phyloP scores from a whole-genome alignment of 2,113 vertebrate species.

The Oncorhynchus masou region DNA sequence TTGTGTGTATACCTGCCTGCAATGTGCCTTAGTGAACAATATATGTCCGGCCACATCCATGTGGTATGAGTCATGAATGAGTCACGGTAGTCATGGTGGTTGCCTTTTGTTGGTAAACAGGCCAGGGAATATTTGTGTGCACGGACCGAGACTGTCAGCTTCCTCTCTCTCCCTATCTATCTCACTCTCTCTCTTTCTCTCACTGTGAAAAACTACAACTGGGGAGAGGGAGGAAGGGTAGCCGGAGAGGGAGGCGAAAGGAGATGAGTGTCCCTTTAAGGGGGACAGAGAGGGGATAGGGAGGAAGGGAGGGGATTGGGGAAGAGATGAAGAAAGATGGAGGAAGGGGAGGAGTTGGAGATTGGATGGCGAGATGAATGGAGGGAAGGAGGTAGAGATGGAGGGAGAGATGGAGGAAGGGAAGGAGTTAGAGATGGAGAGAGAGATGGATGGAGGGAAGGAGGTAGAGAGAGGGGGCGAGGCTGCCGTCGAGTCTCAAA shows the following conservation, averaged over 20 bases:
- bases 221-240: background rate
- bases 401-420: background rate
- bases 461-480: slow-evolving; percentile 15
- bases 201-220: slow-evolving; percentile 26
- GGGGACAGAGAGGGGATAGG: background rate
- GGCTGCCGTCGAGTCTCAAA: slow-evolving; percentile 44
- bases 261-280: background rate
- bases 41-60: background rate
- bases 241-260: background rate
- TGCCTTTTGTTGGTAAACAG: background rate
- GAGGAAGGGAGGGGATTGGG: background rate
- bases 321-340: background rate
- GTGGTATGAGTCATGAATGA: background rate
- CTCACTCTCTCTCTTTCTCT: background rate
- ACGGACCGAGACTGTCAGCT: background rate
- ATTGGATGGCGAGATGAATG: background rate
- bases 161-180: background rate
- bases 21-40: background rate
- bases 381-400: slow-evolving; percentile 1
- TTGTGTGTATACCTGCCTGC: background rate
- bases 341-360: background rate
- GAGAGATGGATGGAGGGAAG: background rate
- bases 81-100: background rate
- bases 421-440: background rate
- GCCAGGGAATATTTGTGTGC: background rate